A percentile compares a stretch with the other conserved stretches of the same genome.
phyloP scores from a whole-genome alignment of 1,140 invertebrate species.

The Drosophila tani region DNA sequence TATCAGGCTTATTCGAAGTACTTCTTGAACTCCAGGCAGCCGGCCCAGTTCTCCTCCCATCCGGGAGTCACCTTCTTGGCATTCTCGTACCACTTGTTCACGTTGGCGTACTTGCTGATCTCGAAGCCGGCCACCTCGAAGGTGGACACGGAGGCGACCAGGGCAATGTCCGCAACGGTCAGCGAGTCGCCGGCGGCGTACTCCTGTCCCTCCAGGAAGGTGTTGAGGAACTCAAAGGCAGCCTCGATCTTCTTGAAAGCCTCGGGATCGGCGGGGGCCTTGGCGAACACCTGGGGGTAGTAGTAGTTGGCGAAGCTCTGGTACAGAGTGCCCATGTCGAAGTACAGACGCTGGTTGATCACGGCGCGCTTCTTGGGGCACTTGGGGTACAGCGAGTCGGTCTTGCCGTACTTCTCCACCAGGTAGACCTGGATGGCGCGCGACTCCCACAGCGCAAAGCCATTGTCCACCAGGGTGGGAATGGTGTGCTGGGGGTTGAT shows the following conservation, averaged over 20 bases:
- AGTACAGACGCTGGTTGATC: conserved; percentile 91
- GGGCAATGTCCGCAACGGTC: conserved; percentile 90
- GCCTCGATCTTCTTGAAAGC: conserved; percentile 88
- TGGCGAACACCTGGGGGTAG: conserved; percentile 90
- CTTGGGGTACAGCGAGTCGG: conserved; percentile 89
- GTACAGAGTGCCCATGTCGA: conserved; percentile 90
- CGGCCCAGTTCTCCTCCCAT: conserved; percentile 90
- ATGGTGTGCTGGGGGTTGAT: conserved; percentile 87
- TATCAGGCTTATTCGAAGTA: conserved; percentile 68
- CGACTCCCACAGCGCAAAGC: conserved; percentile 89
- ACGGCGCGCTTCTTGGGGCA: conserved; percentile 89
- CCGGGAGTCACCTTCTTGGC: conserved; percentile 89
- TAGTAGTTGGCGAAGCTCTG: conserved; percentile 87
- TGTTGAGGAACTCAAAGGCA: conserved; percentile 88
- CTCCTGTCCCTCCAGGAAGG: conserved; percentile 88
- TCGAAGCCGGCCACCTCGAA: conserved; percentile 89
- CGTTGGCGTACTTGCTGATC: conserved; percentile 89
- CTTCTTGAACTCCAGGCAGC: conserved; percentile 86
- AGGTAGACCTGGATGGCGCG: conserved; percentile 91
- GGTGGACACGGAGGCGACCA: conserved; percentile 88
- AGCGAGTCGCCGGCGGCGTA: conserved; percentile 89
- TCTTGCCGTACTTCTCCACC: conserved; percentile 89
- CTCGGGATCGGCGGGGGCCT: conserved; percentile 87
- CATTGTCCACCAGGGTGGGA: conserved; percentile 89
- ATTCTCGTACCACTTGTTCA: conserved; percentile 89